Evolutionary conservation across 2,888 invertebrate genomes (phyloP).

Genomic region (Opisthograptis luteolata): DNA sequence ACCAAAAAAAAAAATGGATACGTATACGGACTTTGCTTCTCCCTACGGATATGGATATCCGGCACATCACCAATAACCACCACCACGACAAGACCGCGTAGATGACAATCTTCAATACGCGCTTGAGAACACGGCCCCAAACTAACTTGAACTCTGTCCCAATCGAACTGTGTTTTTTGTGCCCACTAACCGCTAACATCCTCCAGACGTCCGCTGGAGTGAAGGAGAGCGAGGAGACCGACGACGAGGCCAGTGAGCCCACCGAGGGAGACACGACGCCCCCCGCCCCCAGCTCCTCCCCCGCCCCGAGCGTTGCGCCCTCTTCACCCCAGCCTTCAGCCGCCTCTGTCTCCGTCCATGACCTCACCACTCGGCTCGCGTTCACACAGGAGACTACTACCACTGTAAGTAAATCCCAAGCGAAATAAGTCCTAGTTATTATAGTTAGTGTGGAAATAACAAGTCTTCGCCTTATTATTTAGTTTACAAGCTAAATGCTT

Average conservation of each 20-base stretch:
- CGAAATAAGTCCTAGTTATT: no score
- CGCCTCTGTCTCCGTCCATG: conserved; percentile 58
- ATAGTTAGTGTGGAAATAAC: no score
- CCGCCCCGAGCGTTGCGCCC: conserved; percentile 54
- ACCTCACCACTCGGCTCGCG: conserved; percentile 62
- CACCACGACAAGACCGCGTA: no score
- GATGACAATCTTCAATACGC: no score
- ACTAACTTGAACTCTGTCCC: no score
- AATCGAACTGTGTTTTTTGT: not conserved
- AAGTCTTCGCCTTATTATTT: no score
- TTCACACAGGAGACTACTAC: conserved; percentile 71
- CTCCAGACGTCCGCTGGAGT: conserved; percentile 73
- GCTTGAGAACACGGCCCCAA: no score
- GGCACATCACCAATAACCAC: no score
- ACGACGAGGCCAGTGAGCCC: conserved; percentile 72
- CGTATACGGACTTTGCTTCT: no score
- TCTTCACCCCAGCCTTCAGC: conserved; percentile 55
- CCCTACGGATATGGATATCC: no score
- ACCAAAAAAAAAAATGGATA: no score
- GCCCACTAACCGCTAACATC: conserved; percentile 4
- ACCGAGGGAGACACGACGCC: conserved; percentile 60
- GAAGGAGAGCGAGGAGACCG: conserved; percentile 72
- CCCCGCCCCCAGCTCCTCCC: conserved; percentile 52
- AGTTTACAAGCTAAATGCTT: no score
- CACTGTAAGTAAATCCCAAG: conserved; percentile 68